These are phyloP conservation scores for Dorcus hopei DNA, from an alignment of 2,888 invertebrate species.

Conservation along the genomic window DNA sequence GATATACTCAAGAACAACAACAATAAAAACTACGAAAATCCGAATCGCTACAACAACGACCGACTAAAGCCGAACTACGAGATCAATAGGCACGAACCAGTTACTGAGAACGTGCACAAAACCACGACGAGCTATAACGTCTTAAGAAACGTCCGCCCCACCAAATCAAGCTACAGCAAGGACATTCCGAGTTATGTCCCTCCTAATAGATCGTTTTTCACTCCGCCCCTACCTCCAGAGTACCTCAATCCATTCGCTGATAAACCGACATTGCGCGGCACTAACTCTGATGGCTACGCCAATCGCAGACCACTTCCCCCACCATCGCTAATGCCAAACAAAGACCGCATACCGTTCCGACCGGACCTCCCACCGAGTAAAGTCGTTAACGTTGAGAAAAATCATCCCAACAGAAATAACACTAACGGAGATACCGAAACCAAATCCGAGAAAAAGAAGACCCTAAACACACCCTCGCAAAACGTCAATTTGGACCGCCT, in stretches of 20 bases:
- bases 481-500: slow-evolving; percentile 50
- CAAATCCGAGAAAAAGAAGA: slow-evolving; percentile 64
- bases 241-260: slow-evolving; percentile 85
- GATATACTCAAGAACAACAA: slow-evolving; percentile 75
- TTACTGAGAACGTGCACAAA: slow-evolving; percentile 43
- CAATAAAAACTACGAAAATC: slow-evolving; percentile 73
- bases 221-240: slow-evolving; percentile 80
- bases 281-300: slow-evolving; percentile 63
- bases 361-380: slow-evolving; percentile 56
- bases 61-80: slow-evolving; percentile 44
- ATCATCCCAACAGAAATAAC: slow-evolving; percentile 17
- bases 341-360: slow-evolving; percentile 79
- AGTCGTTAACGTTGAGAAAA: slow-evolving; percentile 42
- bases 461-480: slow-evolving; percentile 72
- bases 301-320: slow-evolving; percentile 79
- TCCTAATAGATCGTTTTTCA: slow-evolving; percentile 71
- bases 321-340: slow-evolving; percentile 76
- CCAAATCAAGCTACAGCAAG: slow-evolving; percentile 59
- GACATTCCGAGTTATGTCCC: slow-evolving; percentile 82
- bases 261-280: slow-evolving; percentile 74
- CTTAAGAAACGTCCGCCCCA: slow-evolving; percentile 59
- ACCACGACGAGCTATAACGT: slow-evolving; percentile 54
- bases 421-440: slow-evolving; percentile 26
- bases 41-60: slow-evolving; percentile 57
- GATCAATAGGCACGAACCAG: slow-evolving; percentile 33